phyloP scores from a whole-genome alignment of 2,888 invertebrate genomes.

The Aspidiotus rigidus region DNA sequence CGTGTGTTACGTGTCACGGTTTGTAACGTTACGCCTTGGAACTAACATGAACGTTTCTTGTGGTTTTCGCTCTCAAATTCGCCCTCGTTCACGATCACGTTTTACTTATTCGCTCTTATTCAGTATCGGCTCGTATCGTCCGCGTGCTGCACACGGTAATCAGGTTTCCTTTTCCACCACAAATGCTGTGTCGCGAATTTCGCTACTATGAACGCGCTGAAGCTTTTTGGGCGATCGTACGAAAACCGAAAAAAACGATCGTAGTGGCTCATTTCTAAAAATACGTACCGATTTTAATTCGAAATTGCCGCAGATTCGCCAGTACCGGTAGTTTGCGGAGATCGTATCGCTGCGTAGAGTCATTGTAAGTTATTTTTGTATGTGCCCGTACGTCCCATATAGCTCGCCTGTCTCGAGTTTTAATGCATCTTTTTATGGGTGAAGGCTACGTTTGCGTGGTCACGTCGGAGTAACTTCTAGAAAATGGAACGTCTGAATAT shows the following conservation, averaged over 20 bases:
- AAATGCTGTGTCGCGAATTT: background rate
- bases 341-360: too few relatives aligned
- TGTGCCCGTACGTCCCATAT: too few relatives aligned
- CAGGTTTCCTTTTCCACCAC: background rate
- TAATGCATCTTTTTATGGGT: too few relatives aligned
- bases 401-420: too few relatives aligned
- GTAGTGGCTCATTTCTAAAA: background rate
- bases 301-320: too few relatives aligned
- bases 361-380: too few relatives aligned
- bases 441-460: too few relatives aligned
- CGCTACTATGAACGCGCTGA: background rate
- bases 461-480: too few relatives aligned
- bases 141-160: background rate
- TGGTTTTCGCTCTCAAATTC: background rate
- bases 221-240: background rate
- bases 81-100: background rate
- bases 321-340: too few relatives aligned
- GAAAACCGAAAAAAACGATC: constrained; percentile 2
- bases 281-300: too few relatives aligned
- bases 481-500: too few relatives aligned
- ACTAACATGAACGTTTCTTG: constrained; percentile 1
- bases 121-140: constrained; percentile 4
- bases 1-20: background rate
- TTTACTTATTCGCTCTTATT: background rate
- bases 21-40: background rate